Percentiles rank a stretch among this genome's conserved stretches.
These are phyloP conservation scores for Coptotermes formosanus DNA, from an alignment of 1,140 invertebrate species.

Conservation along the genomic window DNA sequence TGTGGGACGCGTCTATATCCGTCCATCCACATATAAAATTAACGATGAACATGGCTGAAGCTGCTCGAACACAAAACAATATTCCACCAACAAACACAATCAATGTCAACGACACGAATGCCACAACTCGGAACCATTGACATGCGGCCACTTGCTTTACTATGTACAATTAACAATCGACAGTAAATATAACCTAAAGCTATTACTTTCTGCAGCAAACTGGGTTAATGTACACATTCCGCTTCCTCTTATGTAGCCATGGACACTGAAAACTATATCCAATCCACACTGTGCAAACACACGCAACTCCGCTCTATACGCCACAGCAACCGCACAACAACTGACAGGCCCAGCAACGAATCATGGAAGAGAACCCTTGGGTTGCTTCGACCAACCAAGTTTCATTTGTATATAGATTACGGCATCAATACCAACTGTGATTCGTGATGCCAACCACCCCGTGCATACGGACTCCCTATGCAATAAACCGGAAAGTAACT, in stretches of 20 bases:
- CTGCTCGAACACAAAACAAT: too few relatives aligned
- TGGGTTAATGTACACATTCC: neutral
- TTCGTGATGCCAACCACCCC: too few relatives aligned
- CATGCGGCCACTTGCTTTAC: neutral
- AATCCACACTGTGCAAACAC: neutral
- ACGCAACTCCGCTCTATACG: neutral
- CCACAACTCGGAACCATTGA: neutral
- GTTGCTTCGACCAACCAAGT: too few relatives aligned
- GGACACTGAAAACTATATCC: neutral
- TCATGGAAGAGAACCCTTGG: too few relatives aligned
- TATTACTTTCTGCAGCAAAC: neutral
- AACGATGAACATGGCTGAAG: too few relatives aligned
- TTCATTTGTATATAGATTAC: too few relatives aligned
- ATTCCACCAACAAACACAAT: neutral
- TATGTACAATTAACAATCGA: neutral
- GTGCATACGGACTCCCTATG: too few relatives aligned
- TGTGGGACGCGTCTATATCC: too few relatives aligned
- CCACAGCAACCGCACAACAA: neutral
- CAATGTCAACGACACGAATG: neutral
- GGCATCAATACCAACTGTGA: too few relatives aligned
- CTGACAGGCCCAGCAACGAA: neutral
- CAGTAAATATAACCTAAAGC: neutral
- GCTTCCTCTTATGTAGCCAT: neutral
- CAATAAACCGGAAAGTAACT: too few relatives aligned
- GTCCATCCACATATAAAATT: too few relatives aligned